phyloP scores from a whole-genome alignment of 2,888 invertebrate genomes.

The Agrotis clavis region DNA sequence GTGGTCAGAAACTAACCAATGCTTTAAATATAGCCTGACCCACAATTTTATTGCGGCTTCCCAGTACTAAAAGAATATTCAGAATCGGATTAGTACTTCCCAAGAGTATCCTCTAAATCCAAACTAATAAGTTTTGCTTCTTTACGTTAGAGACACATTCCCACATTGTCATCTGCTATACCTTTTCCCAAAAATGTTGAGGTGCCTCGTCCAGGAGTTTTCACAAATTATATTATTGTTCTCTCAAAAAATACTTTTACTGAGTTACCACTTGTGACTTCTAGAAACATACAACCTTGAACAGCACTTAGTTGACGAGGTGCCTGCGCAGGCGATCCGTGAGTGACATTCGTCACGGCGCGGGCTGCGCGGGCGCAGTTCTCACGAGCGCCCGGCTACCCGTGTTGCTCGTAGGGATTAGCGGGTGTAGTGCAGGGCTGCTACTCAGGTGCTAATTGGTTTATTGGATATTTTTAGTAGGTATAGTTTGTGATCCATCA shows the following conservation, averaged over 20 bases:
- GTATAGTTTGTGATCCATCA: not conserved
- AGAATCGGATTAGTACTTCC: no score
- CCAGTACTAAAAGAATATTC: no score
- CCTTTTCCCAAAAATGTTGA: no score
- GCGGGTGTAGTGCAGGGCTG: slow-evolving; percentile 74
- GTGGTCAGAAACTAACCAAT: no score
- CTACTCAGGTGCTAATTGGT: slow-evolving; percentile 48
- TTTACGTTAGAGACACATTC: no score
- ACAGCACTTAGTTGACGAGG: slow-evolving; percentile 54
- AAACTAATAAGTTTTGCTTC: no score
- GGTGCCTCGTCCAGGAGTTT: no score
- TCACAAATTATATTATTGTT: no score
- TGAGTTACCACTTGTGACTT: not conserved
- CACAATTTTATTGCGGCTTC: no score
- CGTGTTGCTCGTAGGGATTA: slow-evolving; percentile 86
- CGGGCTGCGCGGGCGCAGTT: slow-evolving; percentile 70
- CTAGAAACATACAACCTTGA: slow-evolving; percentile 35
- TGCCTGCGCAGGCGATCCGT: slow-evolving; percentile 46
- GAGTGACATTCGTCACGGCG: slow-evolving; percentile 78
- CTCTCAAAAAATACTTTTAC: not conserved
- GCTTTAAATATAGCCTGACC: no score
- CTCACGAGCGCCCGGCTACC: slow-evolving; percentile 87
- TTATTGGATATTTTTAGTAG: slow-evolving; percentile 25
- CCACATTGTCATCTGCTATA: no score
- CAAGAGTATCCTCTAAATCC: no score